Conservation (phyloP, 2,888 invertebrate species). For the Andrena fulva region DNA sequence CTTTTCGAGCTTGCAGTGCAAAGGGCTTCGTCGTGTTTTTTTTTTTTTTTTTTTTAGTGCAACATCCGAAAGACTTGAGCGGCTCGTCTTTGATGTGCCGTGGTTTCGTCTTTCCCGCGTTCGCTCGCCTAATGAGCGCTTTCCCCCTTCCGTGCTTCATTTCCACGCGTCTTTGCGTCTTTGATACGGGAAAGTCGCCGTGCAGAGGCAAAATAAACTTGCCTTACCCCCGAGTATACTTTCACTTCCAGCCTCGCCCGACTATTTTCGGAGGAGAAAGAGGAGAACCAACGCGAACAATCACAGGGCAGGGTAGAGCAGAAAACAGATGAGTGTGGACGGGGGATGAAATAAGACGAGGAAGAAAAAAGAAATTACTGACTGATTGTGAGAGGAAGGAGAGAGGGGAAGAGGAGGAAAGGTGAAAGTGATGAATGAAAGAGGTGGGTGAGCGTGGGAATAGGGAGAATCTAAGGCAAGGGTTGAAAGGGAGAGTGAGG, state of each 20-base stretch:
- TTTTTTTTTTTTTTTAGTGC: not conserved
- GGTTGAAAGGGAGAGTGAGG: not conserved
- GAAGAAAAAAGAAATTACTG: not conserved
- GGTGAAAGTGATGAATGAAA: not conserved
- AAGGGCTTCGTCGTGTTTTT: not conserved
- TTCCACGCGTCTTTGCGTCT: slow-evolving; percentile 15
- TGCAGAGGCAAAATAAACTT: slow-evolving; percentile 60
- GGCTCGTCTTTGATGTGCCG: slow-evolving; percentile 33
- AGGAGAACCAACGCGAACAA: slow-evolving; percentile 4
- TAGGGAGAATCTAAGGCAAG: not conserved
- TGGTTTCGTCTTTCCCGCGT: slow-evolving; percentile 27
- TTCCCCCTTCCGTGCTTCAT: not conserved
- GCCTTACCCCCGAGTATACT: slow-evolving; percentile 47
- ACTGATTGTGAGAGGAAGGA: not conserved
- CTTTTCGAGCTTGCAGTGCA: not conserved
- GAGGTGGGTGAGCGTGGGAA: not conserved
- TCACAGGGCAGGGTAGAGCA: too few species aligned
- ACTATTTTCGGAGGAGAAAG: slow-evolving; percentile 54
- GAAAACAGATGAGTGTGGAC: not conserved
- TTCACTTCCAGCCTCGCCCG: slow-evolving; percentile 38
- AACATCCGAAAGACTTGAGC: slow-evolving; percentile 14
- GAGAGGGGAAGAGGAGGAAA: not conserved
- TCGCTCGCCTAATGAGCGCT: slow-evolving; percentile 44
- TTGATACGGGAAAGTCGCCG: slow-evolving; percentile 29
- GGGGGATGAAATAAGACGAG: not conserved